phyloP scores from a whole-genome alignment of 2,888 invertebrate genomes.

The Dasysyrphus albostriatus region DNA sequence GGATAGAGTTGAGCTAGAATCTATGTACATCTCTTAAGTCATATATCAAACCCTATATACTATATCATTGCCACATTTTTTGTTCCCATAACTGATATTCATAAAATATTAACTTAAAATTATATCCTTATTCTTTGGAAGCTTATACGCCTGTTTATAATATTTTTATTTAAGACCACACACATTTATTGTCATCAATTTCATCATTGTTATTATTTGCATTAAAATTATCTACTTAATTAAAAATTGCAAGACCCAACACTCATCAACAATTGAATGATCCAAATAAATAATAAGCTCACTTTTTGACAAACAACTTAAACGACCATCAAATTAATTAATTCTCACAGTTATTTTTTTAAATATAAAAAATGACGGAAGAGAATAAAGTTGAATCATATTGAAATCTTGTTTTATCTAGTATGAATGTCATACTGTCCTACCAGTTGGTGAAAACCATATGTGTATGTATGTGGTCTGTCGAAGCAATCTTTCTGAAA shows the following conservation, averaged over 20 bases:
- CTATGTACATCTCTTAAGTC: no score
- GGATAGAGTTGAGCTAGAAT: no score
- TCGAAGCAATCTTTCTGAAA: neutral
- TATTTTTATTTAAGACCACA: neutral
- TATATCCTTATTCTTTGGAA: no score
- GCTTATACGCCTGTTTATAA: no score
- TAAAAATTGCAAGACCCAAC: neutral
- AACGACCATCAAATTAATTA: conserved; percentile 10
- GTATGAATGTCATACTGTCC: conserved; percentile 4
- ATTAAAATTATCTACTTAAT: neutral
- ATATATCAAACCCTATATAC: no score
- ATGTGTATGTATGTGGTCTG: conserved; percentile 4
- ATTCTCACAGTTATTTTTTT: conserved; percentile 10
- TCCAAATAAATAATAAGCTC: neutral
- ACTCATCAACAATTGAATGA: neutral
- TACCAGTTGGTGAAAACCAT: neutral
- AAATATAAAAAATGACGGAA: conserved; percentile 6
- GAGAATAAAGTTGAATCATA: conserved; percentile 1
- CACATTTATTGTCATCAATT: neutral
- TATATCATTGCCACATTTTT: no score
- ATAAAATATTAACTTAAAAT: no score
- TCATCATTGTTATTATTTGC: neutral
- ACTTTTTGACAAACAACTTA: neutral
- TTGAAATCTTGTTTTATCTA: conserved; percentile 21
- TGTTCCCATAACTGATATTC: no score